Conservation (phyloP, 2,888 invertebrate genomes). For the Branchellion lobata region DNA sequence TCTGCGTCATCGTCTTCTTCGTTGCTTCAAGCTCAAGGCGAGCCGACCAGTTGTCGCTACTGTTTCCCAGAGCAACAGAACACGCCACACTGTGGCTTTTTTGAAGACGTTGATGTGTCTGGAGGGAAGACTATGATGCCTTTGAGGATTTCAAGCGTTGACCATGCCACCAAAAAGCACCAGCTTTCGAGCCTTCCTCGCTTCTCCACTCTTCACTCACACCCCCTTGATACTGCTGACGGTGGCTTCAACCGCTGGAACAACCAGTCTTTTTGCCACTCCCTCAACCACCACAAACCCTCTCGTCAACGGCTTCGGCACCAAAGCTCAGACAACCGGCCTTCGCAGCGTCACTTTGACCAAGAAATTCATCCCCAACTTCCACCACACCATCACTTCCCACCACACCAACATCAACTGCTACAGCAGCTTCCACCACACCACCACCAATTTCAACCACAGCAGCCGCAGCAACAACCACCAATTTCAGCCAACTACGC, state of each 20-base stretch:
- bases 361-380: too few species aligned
- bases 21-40: not conserved
- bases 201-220: not conserved
- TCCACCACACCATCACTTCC: not conserved
- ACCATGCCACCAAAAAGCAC: not conserved
- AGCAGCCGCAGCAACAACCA: not conserved
- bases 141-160: not conserved
- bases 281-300: not conserved
- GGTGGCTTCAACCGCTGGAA: not conserved
- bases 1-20: conserved; percentile 9
- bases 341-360: too few species aligned
- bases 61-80: not conserved
- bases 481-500: conserved; percentile 48
- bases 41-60: not conserved
- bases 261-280: too few species aligned
- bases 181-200: conserved; percentile 5
- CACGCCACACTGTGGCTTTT: too few species aligned
- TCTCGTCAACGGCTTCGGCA: not conserved
- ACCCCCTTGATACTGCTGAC: not conserved
- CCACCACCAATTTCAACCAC: not conserved
- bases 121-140: not conserved
- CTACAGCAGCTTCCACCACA: not conserved
- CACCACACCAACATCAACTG: not conserved
- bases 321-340: too few species aligned
- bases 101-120: too few species aligned